Base-by-base conservation (phyloP, 2,888 invertebrate species). In the Imbricaverruca yamaguchii region DNA sequence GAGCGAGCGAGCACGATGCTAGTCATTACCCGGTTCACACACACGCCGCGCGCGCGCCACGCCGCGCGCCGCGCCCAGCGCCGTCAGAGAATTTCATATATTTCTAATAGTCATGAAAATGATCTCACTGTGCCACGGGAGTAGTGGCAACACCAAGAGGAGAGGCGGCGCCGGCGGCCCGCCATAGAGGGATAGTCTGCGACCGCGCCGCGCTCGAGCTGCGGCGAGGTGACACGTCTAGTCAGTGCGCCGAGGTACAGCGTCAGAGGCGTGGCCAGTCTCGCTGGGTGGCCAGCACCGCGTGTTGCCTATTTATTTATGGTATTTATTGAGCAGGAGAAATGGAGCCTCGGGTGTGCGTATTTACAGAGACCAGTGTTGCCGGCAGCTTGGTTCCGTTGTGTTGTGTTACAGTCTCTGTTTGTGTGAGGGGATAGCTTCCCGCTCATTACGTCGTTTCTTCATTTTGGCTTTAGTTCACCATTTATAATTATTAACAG, bases 31-130 rank as follows among this genome's bases (percentile, higher is more conserved):
- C 74, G 74, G 21, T 53, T 15, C 74, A 74, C 74, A 55, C 21
- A 10, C 81, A 79, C 25, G 56, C 61, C 56, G 67, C 23, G 69
- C 53, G 81, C 80, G 81, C 80, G 74, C 80, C 74, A 21, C 80
- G 77, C 55, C 81, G 57, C 81, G 69, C 56, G 69, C 65, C 9
- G n/a, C n/a, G 9, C 23, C 53, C 18, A 53, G 55, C 21, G 74
- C 53, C 74, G 25, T 13, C 23, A 3, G 55, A 55, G 74, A 74
- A 55, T 74, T 74, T 74, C 55, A 74, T 74, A 74, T 74, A 74
- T 74, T 74, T 74, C 74, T 74, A 74, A 74, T 74, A 74, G 74
- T 74, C 74, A 74, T 74, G 74, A 74, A 74, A 74, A 74, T 74
- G 74, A 74, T 74, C 74, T 74, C 74, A 74, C 74, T 55, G 74